A percentile compares a stretch with the other conserved stretches of the same genome.
phyloP scores from a whole-genome alignment of 2,113 vertebrate genomes.

The Corythoichthys intestinalis region DNA sequence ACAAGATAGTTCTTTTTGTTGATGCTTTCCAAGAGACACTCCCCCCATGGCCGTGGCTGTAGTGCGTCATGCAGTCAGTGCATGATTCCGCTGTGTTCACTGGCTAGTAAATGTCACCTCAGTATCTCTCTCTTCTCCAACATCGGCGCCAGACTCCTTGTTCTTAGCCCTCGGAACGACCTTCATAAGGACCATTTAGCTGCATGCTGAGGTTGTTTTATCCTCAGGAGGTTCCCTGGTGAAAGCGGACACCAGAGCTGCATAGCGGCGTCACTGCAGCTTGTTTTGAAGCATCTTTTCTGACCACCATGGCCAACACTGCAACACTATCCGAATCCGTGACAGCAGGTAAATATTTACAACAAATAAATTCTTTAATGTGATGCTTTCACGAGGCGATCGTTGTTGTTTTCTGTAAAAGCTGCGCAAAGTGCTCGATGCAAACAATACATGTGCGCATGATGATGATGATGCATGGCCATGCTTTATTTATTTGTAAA shows the following conservation, averaged over 20 bases:
- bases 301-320: conserved; percentile 59
- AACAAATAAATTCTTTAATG: no score
- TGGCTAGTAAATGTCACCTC: neutral
- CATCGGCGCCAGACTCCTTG: conserved; percentile 7
- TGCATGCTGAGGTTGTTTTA: conserved; percentile 18
- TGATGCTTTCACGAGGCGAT: neutral
- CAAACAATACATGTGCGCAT: conserved; percentile 24
- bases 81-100: neutral
- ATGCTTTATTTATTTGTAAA: neutral
- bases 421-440: neutral
- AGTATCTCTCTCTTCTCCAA: conserved; percentile 37
- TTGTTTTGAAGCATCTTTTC: conserved; percentile 16
- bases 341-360: conserved; percentile 60
- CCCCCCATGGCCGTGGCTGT: neutral
- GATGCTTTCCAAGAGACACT: neutral
- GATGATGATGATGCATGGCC: conserved; percentile 4
- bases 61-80: conserved; percentile 3
- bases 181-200: conserved; percentile 2
- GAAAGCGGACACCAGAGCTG: conserved; percentile 35
- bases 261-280: conserved; percentile 42
- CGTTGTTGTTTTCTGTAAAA: neutral
- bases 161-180: conserved; percentile 19
- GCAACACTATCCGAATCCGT: conserved; percentile 28
- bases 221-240: conserved; percentile 25
- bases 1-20: neutral